A percentile compares a stretch with the other conserved stretches of the same genome.
Evolutionary conservation across 2,797 vertebrate genomes (phyloP).

Genomic region (Myoxocephalus aenaeus): DNA sequence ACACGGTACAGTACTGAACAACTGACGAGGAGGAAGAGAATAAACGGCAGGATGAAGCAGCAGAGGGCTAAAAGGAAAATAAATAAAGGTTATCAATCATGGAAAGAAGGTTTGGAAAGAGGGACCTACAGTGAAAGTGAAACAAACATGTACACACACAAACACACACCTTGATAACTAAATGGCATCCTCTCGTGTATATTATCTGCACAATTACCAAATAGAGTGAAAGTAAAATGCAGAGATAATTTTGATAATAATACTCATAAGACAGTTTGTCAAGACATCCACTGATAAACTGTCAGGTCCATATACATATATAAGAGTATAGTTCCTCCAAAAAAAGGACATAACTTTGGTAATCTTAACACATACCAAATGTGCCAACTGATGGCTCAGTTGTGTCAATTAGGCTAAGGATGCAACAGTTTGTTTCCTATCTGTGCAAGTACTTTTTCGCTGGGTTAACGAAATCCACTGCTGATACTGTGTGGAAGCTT

Average conservation of each 20-base stretch:
- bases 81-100: conserved; percentile 48
- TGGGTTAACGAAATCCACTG: not conserved
- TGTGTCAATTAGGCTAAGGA: not conserved
- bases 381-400: not conserved
- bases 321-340: no score
- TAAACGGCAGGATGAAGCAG: not conserved
- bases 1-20: not conserved
- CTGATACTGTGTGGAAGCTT: not conserved
- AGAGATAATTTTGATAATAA: not conserved
- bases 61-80: conserved; percentile 10
- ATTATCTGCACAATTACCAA: not conserved
- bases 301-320: not conserved
- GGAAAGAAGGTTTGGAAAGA: conserved; percentile 13
- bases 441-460: not conserved
- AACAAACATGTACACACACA: not conserved
- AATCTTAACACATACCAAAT: not conserved
- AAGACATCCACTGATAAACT: not conserved
- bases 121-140: not conserved
- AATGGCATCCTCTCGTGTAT: not conserved
- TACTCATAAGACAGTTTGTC: not conserved
- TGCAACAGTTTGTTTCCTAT: not conserved
- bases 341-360: not conserved
- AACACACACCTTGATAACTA: not conserved
- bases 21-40: conserved; percentile 9
- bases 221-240: conserved; percentile 8